Percentiles rank a stretch among this genome's conserved stretches.
Evolutionary conservation across 2,888 invertebrate species (phyloP).

Genomic region (Phalera bucephala): DNA sequence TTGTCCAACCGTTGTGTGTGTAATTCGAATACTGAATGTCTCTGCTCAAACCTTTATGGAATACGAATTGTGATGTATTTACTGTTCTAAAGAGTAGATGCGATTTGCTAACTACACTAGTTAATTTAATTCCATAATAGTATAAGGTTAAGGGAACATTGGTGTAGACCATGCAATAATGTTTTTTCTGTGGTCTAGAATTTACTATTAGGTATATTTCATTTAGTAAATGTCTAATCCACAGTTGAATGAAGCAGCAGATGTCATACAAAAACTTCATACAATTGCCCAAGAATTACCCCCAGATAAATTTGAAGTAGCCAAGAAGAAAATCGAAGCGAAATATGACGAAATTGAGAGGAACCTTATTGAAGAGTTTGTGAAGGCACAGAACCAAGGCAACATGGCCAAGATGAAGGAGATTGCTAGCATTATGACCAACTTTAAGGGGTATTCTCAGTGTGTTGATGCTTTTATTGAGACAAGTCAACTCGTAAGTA

Average conservation of each 20-base stretch:
- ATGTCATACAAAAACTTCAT: constrained; percentile 98
- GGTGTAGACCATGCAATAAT: no score
- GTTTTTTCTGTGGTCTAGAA: no score
- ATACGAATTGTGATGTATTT: no score
- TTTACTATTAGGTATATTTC: no score
- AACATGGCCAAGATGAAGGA: constrained; percentile 96
- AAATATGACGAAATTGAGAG: constrained; percentile 96
- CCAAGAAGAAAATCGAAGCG: constrained; percentile 92
- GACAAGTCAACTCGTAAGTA: constrained; percentile 93
- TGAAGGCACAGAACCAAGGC: constrained; percentile 92
- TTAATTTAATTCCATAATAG: no score
- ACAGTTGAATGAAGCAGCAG: constrained; percentile 97
- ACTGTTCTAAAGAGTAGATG: no score
- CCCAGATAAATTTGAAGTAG: constrained; percentile 91
- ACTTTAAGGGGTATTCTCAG: constrained; percentile 98
- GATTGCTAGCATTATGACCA: constrained; percentile 94
- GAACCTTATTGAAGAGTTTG: constrained; percentile 96
- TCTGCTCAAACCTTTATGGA: no score
- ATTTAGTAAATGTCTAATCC: no score
- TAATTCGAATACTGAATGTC: no score
- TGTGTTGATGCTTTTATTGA: constrained; percentile 99
- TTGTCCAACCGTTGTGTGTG: no score
- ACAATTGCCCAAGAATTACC: constrained; percentile 98
- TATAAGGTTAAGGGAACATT: no score
- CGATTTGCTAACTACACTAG: no score